Evolutionary conservation across 1,140 invertebrate species (phyloP), one percentile per base, ranked within the genome.

Genomic region (Diorhabda sublineata): DNA sequence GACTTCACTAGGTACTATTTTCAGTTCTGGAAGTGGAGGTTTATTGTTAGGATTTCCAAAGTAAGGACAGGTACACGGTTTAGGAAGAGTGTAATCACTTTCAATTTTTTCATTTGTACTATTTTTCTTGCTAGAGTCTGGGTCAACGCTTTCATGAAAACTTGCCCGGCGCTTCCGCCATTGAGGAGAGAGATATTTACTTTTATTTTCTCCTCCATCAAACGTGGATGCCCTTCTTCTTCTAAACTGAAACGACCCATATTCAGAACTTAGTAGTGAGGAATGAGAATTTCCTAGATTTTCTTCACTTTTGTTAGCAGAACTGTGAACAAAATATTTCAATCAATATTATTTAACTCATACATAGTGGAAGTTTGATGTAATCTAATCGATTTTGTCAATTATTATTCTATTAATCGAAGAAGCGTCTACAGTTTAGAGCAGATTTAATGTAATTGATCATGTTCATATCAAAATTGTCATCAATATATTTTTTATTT

Each of bases 51-150:
- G 83, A 69, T 89, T 85, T 1, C 90, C 90, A 74, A 93, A 92
- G 73, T 92, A 92, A 0, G 91, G 90, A 75, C 91, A 91, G 0
- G 89, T 91, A 78, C 90, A 93, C 0, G 90, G 89, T 2, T 89
- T 88, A 2, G 89, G 89, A 44, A 91, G 74, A 6, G 86, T 80
- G 42, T 88, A 69, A 42, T 60, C 58, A 61, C 65, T 75, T 64
- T 78, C 77, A 4, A 66, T 70, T 8, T 60, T n/a, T 9, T 52
- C 52, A 6, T 6, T 9, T 43, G n/a, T 57, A 41, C 8, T 44
- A 61, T 64, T 45, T 52, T 61, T 61, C n/a, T 7, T 45, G 6
- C 6, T 52, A 8, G 6, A 6, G 47, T 52, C 47, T 42, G 5
- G n/a, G 47, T 52, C 47, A 8, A 66, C 66, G 7, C 60, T 64